Percentiles rank a stretch among this genome's conserved stretches.
Evolutionary conservation across 2,888 invertebrate species (phyloP).

Genomic region (Entomobrya proxima): DNA sequence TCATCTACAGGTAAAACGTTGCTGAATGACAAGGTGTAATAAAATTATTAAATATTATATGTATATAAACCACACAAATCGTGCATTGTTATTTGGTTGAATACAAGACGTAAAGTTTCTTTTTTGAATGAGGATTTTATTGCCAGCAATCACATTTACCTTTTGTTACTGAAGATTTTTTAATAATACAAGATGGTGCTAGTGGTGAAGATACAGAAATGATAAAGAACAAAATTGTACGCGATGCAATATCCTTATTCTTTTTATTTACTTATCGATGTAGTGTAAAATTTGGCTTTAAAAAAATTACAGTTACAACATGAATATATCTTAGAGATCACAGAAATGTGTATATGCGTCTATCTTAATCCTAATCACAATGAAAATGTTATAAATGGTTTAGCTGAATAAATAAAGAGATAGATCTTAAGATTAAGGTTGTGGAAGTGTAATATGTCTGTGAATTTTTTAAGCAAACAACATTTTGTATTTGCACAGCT

Average conservation of each 20-base stretch:
- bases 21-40: conserved; percentile 64
- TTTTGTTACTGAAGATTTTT: conserved; percentile 37
- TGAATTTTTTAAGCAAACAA: neutral
- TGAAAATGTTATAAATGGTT: conserved; percentile 2
- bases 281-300: conserved; percentile 28
- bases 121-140: conserved; percentile 50
- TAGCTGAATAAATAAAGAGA: no score
- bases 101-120: neutral
- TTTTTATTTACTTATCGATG: conserved; percentile 22
- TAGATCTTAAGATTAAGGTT: neutral
- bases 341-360: neutral
- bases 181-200: neutral
- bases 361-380: neutral
- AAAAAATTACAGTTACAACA: conserved; percentile 22
- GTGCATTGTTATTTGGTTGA: conserved; percentile 22
- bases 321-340: neutral
- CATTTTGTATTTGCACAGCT: neutral
- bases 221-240: neutral
- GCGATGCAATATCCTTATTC: neutral
- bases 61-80: conserved; percentile 14
- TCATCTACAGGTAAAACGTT: conserved; percentile 16
- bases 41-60: conserved; percentile 53
- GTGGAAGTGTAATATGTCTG: neutral
- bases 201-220: neutral
- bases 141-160: conserved; percentile 56